Percentiles rank a stretch among this genome's conserved stretches.
Evolutionary conservation across 2,797 vertebrate genomes (phyloP).

Genomic region (Macropus fuliginosus): DNA sequence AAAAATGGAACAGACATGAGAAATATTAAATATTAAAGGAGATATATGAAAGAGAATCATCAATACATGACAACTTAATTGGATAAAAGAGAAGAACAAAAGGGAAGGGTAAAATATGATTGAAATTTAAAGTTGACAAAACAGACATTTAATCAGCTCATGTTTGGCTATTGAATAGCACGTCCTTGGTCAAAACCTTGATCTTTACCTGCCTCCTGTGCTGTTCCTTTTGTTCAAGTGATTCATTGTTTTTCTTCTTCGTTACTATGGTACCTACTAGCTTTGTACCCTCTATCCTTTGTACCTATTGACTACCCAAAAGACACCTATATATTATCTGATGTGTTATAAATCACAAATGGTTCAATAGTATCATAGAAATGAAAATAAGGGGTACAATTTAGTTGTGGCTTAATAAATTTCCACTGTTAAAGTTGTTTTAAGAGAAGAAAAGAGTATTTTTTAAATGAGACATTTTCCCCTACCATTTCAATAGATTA

Average conservation of each 20-base stretch:
- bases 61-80: too few species aligned
- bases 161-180: neutral
- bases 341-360: neutral
- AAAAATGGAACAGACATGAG: too few species aligned
- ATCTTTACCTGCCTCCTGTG: neutral
- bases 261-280: neutral
- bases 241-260: neutral
- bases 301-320: too few species aligned
- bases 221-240: neutral
- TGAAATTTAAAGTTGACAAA: neutral
- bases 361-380: neutral
- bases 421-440: neutral
- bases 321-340: neutral
- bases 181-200: neutral
- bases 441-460: too few species aligned
- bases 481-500: neutral
- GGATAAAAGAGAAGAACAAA: too few species aligned
- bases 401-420: neutral
- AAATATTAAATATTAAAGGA: too few species aligned
- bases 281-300: neutral
- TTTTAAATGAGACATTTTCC: too few species aligned
- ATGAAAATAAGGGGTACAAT: neutral
- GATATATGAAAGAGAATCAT: too few species aligned
- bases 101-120: too few species aligned
- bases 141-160: neutral